Base-by-base conservation (phyloP, 1,140 invertebrate genomes). In the Procambarus virginalis region DNA sequence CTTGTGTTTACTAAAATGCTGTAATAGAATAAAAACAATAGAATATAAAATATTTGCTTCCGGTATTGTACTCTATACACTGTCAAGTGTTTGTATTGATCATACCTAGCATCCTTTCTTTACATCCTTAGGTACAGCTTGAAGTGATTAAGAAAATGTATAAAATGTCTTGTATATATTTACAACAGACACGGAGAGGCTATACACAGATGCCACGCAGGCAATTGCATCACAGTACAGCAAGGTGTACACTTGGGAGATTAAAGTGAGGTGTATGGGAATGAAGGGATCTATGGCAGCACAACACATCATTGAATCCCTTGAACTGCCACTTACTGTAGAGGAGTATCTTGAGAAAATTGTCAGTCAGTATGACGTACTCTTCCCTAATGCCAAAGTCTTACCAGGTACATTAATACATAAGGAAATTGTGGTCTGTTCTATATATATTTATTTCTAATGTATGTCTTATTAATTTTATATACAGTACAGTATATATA, bases 341-440 rank as follows among this genome's bases (percentile, higher is more conserved):
- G 93, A 94, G 20, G 94, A 95, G 92, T 95, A 94, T 90, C 60
- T 94, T 46, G 81, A 89, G 17, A 87, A 93, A 55, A 92, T 93
- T 46, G 92, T 93, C 45, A 91, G 90, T 46, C 86, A 93, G 75
- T 93, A 95, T 58, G 92, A 93, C 58, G 89, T 92, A 55, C 77
- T 94, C 48, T 95, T 95, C 85, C 93, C 94, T 3, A 92, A 92
- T 9, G 93, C 93, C 14, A 89, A 93, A 80, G 86, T 94, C 17
- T 90, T 94, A 86, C 93, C 93, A 97, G 98, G 98, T 92, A 92
- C 45, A 81, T 51, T 70, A n/a, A 34, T 34, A 34, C 34, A 34
- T 68, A 84, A 77, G 48, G 10, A 46, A 45, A 22, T 8, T 12
- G 60, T 64, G 34, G 17, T 51, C 5, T 60, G 10, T 49, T 77